Conservation (phyloP, 2,888 invertebrate species). For the Anticlea derivata region DNA sequence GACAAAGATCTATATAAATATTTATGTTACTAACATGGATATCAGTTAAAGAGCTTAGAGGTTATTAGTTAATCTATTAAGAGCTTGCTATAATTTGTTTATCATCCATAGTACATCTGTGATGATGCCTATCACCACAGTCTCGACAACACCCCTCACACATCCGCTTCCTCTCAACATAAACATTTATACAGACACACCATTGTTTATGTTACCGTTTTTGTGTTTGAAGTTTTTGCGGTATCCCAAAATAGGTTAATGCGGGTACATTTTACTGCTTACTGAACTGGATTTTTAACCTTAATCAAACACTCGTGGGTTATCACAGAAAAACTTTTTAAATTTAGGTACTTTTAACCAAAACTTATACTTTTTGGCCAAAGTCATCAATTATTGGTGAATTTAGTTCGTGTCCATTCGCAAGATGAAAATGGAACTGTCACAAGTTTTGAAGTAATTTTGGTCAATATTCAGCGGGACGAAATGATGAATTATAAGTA, state of each 20-base stretch:
- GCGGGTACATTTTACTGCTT: constrained; percentile 17
- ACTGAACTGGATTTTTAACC: constrained; percentile 2
- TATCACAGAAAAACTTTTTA: neutral
- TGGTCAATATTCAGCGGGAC: neutral
- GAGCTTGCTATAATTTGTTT: no score
- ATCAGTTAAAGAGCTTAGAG: no score
- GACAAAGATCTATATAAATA: no score
- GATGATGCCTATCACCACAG: constrained; percentile 8
- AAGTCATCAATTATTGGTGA: neutral
- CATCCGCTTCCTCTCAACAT: constrained; percentile 30
- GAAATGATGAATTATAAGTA: neutral
- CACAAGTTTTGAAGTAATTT: constrained; percentile 11
- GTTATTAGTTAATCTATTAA: no score
- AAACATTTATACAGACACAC: constrained; percentile 26
- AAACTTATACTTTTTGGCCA: constrained; percentile 1
- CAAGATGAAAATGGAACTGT: constrained; percentile 1
- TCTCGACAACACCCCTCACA: constrained; percentile 10
- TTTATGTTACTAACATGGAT: no score
- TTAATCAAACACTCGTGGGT: neutral
- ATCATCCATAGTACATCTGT: neutral
- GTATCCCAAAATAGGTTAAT: constrained; percentile 17
- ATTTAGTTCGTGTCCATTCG: constrained; percentile 5
- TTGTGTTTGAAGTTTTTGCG: constrained; percentile 35
- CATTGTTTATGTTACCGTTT: constrained; percentile 26
- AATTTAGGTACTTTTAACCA: neutral